Evolutionary conservation across 2,888 invertebrate genomes (phyloP).

Genomic region (Melinaea menophilus): DNA sequence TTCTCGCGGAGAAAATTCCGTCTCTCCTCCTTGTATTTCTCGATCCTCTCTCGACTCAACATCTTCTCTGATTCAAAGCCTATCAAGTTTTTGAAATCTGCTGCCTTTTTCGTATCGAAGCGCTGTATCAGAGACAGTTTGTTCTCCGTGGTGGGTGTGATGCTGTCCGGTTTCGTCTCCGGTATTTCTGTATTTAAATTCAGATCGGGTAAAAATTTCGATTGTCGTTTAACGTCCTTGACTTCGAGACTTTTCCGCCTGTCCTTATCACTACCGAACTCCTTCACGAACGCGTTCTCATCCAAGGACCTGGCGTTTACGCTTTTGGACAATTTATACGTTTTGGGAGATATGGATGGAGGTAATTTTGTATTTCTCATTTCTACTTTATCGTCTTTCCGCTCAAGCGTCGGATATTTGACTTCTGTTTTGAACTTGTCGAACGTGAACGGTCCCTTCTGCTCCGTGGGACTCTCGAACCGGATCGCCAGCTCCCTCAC

Average conservation of each 20-base stretch:
- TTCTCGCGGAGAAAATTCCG: slow-evolving; percentile 90
- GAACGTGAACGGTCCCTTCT: slow-evolving; percentile 76
- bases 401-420: slow-evolving; percentile 60
- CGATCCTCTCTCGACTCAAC: slow-evolving; percentile 88
- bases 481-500: slow-evolving; percentile 80
- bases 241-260: slow-evolving; percentile 81
- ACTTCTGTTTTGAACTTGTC: slow-evolving; percentile 68
- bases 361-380: slow-evolving; percentile 63
- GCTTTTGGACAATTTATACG: slow-evolving; percentile 77
- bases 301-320: slow-evolving; percentile 84
- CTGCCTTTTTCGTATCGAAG: slow-evolving; percentile 53
- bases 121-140: slow-evolving; percentile 79
- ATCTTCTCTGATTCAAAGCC: slow-evolving; percentile 75
- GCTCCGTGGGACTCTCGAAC: slow-evolving; percentile 81
- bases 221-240: slow-evolving; percentile 78
- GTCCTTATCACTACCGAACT: slow-evolving; percentile 76
- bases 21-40: slow-evolving; percentile 94
- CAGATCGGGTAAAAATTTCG: slow-evolving; percentile 71
- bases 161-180: slow-evolving; percentile 51
- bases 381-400: slow-evolving; percentile 49
- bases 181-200: slow-evolving; percentile 61
- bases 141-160: slow-evolving; percentile 80
- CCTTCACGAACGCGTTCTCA: slow-evolving; percentile 84
- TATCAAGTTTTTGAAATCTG: slow-evolving; percentile 57
- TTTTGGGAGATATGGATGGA: slow-evolving; percentile 80